Conservation (phyloP, 2,888 invertebrate genomes). For the Cacoxenus indagator region DNA sequence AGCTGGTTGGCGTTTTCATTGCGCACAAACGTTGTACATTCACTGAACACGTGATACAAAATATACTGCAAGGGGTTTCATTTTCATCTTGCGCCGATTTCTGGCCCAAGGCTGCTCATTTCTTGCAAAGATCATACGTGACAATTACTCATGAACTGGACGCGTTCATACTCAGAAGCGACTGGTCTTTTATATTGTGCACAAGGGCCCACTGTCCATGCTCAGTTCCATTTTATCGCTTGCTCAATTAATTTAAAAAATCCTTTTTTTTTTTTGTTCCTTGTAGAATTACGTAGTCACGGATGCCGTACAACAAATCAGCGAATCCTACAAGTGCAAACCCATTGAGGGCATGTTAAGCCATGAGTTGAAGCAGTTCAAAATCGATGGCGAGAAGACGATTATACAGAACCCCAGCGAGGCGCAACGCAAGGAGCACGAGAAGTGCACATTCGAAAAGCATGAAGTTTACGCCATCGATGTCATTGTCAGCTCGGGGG, state of each 20-base stretch:
- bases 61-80: constrained; percentile 22
- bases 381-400: constrained; percentile 98
- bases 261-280: neutral
- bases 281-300: constrained; percentile 89
- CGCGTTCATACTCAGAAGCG: constrained; percentile 41
- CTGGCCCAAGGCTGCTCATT: constrained; percentile 45
- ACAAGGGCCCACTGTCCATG: constrained; percentile 24
- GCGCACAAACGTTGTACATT: neutral
- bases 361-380: constrained; percentile 95
- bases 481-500: constrained; percentile 96
- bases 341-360: constrained; percentile 97
- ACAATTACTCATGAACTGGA: constrained; percentile 53
- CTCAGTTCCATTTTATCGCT: neutral
- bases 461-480: constrained; percentile 99
- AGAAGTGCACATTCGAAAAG: constrained; percentile 94
- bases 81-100: constrained; percentile 18
- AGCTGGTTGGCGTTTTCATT: neutral
- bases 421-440: constrained; percentile 96
- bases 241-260: neutral
- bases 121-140: constrained; percentile 51
- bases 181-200: constrained; percentile 50
- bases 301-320: constrained; percentile 92
- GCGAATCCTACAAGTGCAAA: constrained; percentile 94
- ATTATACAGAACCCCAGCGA: constrained; percentile 98
- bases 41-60: neutral